Conservation (phyloP, 2,113 vertebrate genomes). For the Ammodytes marinus region DNA sequence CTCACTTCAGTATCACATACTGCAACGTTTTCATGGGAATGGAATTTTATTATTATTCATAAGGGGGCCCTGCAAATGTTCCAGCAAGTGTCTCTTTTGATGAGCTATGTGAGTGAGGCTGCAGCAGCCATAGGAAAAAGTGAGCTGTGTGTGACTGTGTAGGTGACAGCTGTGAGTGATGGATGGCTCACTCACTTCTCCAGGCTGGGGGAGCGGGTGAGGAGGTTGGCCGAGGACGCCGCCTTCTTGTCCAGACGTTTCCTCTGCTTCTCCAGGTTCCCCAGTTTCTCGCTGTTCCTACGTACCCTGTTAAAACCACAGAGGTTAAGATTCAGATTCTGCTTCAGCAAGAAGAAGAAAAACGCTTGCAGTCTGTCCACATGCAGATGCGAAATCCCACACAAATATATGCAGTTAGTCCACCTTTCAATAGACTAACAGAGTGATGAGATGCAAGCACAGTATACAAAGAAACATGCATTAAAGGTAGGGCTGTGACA, state of each 20-base stretch:
- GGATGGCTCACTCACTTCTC: constrained; percentile 84
- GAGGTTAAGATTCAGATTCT: background rate
- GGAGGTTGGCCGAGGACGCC: constrained; percentile 88
- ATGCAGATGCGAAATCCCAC: background rate
- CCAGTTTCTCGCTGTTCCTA: constrained; percentile 88
- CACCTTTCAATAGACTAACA: no score
- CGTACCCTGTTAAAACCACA: constrained; percentile 78
- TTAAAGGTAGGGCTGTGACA: no score
- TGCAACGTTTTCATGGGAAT: constrained; percentile 32
- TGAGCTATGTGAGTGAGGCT: constrained; percentile 36
- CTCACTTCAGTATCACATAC: background rate
- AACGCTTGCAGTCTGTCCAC: background rate
- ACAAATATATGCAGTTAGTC: background rate
- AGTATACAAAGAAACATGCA: background rate
- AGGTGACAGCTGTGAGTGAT: constrained; percentile 47
- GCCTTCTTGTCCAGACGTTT: constrained; percentile 90
- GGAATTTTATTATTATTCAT: constrained; percentile 47
- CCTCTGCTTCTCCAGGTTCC: constrained; percentile 78
- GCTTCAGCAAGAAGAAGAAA: background rate
- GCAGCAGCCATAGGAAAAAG: constrained; percentile 43
- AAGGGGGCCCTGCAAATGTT: background rate
- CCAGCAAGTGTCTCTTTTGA: constrained; percentile 42
- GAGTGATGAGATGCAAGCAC: background rate
- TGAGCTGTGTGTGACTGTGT: constrained; percentile 27
- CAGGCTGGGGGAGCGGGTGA: constrained; percentile 86